Conservation (phyloP, 2,797 vertebrate genomes). For the Enteromius thamalakanensis region DNA sequence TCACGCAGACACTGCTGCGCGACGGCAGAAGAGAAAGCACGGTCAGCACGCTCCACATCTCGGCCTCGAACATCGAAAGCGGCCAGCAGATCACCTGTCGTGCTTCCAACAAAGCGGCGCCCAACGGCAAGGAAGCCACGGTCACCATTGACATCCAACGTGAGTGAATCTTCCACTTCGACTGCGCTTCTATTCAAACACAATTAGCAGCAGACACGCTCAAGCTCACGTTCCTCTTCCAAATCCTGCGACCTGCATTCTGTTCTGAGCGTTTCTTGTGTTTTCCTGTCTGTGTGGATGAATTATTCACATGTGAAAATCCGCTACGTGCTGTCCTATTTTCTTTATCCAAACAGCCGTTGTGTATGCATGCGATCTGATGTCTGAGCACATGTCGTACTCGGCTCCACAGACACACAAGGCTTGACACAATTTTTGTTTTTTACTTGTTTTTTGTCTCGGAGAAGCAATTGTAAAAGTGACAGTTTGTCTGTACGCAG, state of each 20-base stretch:
- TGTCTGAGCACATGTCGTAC: slow-evolving; percentile 41
- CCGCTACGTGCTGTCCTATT: slow-evolving; percentile 48
- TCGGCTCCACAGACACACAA: slow-evolving; percentile 37
- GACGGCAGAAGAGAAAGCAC: slow-evolving; percentile 89
- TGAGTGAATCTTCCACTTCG: slow-evolving; percentile 72
- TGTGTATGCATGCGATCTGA: slow-evolving; percentile 43
- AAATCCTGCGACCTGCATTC: slow-evolving; percentile 17
- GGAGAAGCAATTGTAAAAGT: slow-evolving; percentile 27
- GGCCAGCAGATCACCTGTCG: slow-evolving; percentile 88
- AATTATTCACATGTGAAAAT: slow-evolving; percentile 55
- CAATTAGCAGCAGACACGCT: slow-evolving; percentile 1
- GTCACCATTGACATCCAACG: slow-evolving; percentile 92
- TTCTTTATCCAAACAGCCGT: slow-evolving; percentile 44
- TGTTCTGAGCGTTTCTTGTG: not conserved
- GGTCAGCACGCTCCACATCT: slow-evolving; percentile 86
- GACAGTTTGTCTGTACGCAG: not conserved
- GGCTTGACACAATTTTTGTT: slow-evolving; percentile 39
- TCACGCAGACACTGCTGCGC: slow-evolving; percentile 78
- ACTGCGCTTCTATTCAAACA: not conserved
- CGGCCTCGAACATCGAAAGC: slow-evolving; percentile 83
- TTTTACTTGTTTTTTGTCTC: slow-evolving; percentile 32
- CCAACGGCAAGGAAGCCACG: slow-evolving; percentile 84
- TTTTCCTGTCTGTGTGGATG: slow-evolving; percentile 29
- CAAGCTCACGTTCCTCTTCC: not conserved
- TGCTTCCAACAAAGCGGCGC: slow-evolving; percentile 88